phyloP scores from a whole-genome alignment of 2,888 invertebrate species.

The Tinea pellionella region DNA sequence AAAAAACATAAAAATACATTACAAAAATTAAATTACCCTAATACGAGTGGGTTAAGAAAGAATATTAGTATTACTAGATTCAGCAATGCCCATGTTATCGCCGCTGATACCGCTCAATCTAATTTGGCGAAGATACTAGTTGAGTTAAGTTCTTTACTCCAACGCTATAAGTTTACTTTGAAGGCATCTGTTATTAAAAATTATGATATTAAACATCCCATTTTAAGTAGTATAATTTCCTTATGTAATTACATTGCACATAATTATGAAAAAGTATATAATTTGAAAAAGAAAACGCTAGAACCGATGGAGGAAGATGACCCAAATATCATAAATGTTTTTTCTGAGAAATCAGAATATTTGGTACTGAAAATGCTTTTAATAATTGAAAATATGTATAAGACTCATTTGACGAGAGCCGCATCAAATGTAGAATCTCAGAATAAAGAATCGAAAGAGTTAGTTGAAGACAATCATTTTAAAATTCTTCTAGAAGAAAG shows the following conservation, averaged over 20 bases:
- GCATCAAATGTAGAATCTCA: constrained; percentile 30
- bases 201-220: constrained; percentile 36
- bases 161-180: constrained; percentile 38
- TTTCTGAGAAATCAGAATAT: constrained; percentile 33
- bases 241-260: constrained; percentile 34
- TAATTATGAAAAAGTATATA: constrained; percentile 27
- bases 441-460: constrained; percentile 53
- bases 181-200: constrained; percentile 27
- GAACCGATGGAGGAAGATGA: constrained; percentile 33
- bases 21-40: constrained; percentile 34
- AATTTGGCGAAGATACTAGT: constrained; percentile 34
- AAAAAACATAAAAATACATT: constrained; percentile 48
- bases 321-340: constrained; percentile 24
- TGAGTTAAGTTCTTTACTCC: constrained; percentile 33
- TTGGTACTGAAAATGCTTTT: constrained; percentile 43
- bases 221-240: constrained; percentile 37
- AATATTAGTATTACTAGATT: constrained; percentile 25
- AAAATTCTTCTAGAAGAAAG: constrained; percentile 74
- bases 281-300: constrained; percentile 26
- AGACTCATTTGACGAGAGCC: constrained; percentile 44
- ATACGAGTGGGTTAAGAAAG: constrained; percentile 38
- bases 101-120: constrained; percentile 33
- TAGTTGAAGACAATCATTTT: constrained; percentile 73
- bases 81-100: constrained; percentile 47
- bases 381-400: constrained; percentile 46